Evolutionary conservation across 2,888 invertebrate genomes (phyloP).

Genomic region (Aspidiotus rigidus): DNA sequence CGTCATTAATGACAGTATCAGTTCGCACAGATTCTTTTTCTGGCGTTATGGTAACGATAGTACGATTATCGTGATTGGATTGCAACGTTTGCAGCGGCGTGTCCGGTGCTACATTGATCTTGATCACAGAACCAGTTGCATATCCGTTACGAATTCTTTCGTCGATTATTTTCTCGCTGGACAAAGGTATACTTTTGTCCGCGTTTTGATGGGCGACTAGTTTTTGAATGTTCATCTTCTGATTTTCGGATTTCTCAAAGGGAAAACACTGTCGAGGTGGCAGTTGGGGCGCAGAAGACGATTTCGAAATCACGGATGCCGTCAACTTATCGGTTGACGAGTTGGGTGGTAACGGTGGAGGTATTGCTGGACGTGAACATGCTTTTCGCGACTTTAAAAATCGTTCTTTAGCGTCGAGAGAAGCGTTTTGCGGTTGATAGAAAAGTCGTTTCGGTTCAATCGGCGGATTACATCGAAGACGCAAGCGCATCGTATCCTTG

Average conservation of each 20-base stretch:
- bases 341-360: constrained; percentile 36
- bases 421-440: constrained; percentile 22
- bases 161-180: neutral
- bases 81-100: neutral
- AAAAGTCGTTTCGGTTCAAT: constrained; percentile 21
- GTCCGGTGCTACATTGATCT: constrained; percentile 20
- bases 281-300: constrained; percentile 37
- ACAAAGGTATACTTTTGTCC: neutral
- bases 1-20: neutral
- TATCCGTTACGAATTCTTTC: neutral
- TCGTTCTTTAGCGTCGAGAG: constrained; percentile 1
- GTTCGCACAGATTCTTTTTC: neutral
- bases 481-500: constrained; percentile 74
- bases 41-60: constrained; percentile 22
- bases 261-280: constrained; percentile 32
- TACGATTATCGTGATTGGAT: constrained; percentile 7
- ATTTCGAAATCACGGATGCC: constrained; percentile 35
- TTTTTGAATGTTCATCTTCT: neutral
- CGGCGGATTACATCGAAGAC: constrained; percentile 44
- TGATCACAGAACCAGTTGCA: constrained; percentile 16
- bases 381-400: constrained; percentile 5
- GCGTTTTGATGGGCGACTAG: neutral
- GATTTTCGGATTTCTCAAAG: constrained; percentile 8
- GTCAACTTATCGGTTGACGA: constrained; percentile 38
- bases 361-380: constrained; percentile 23